Conservation (phyloP, 2,888 invertebrate species). For the Blera fallax region DNA sequence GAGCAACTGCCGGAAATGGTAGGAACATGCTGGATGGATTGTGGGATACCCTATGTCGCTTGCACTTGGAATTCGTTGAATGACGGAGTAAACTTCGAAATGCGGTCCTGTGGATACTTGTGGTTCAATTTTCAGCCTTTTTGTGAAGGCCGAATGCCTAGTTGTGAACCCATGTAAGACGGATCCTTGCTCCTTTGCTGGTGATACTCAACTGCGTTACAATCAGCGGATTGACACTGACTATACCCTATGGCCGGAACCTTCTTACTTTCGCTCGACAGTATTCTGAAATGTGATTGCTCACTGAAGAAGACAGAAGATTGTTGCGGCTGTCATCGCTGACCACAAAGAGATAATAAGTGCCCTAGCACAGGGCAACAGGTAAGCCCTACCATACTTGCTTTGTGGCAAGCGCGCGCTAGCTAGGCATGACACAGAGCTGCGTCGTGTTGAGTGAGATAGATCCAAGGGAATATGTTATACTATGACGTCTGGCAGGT, state of each 20-base stretch:
- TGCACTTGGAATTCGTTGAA: neutral
- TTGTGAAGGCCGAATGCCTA: too few species aligned
- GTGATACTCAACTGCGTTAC: too few species aligned
- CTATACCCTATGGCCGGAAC: slow-evolving; percentile 18
- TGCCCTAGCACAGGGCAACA: slow-evolving; percentile 45
- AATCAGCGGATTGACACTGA: neutral
- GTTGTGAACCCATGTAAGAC: too few species aligned
- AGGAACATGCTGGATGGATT: neutral
- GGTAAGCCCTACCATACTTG: slow-evolving; percentile 29
- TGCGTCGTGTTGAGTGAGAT: slow-evolving; percentile 61
- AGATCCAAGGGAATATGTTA: slow-evolving; percentile 65
- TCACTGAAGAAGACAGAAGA: slow-evolving; percentile 70
- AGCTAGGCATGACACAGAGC: slow-evolving; percentile 9
- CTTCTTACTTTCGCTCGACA: slow-evolving; percentile 53
- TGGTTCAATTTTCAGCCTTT: too few species aligned
- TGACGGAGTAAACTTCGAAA: neutral
- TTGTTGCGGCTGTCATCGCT: slow-evolving; percentile 73
- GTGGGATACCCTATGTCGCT: slow-evolving; percentile 21
- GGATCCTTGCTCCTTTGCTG: too few species aligned
- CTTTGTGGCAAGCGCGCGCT: slow-evolving; percentile 18
- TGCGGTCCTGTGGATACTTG: too few species aligned
- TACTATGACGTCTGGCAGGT: slow-evolving; percentile 63
- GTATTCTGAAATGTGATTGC: slow-evolving; percentile 67
- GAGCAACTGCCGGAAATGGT: neutral
- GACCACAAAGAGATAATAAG: slow-evolving; percentile 73